A percentile compares a stretch with the other conserved stretches of the same genome.
phyloP scores from a whole-genome alignment of 2,888 invertebrate species.

The Parnassius glacialis region DNA sequence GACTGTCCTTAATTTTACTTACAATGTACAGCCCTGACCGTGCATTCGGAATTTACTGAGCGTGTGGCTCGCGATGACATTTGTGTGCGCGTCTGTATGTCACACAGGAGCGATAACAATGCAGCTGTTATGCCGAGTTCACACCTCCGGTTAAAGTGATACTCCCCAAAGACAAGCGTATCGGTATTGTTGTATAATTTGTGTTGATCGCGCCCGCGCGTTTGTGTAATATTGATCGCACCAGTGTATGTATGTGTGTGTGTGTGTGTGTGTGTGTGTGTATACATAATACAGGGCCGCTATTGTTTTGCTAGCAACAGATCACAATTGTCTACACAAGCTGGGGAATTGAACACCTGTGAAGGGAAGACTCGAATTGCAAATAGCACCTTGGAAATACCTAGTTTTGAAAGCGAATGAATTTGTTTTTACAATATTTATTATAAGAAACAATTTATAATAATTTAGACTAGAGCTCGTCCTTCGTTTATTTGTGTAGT shows the following conservation, averaged over 20 bases:
- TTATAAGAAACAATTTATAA: not conserved
- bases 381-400: constrained; percentile 7
- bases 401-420: not conserved
- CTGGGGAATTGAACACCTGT: constrained; percentile 14
- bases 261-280: too few species aligned
- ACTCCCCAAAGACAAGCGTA: constrained; percentile 40
- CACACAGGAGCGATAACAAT: constrained; percentile 60
- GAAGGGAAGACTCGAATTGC: constrained; percentile 9
- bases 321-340: constrained; percentile 11
- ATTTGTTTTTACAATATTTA: not conserved
- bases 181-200: constrained; percentile 28
- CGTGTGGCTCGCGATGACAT: constrained; percentile 21
- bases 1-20: constrained; percentile 5
- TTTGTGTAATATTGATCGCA: constrained; percentile 13
- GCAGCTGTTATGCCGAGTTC: constrained; percentile 56
- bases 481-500: too few species aligned
- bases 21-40: constrained; percentile 33
- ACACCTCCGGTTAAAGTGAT: constrained; percentile 52
- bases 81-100: constrained; percentile 32
- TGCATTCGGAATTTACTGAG: constrained; percentile 32
- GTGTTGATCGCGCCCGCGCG: constrained; percentile 28
- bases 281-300: not conserved
- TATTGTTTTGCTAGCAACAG: constrained; percentile 34
- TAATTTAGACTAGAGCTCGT: too few species aligned
- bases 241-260: too few species aligned